Percentiles rank a stretch among this genome's conserved stretches.
These are phyloP conservation scores for Nesometra sesokonis DNA, from an alignment of 35 echinoderm and acorn worm genomes.

Conservation along the genomic window DNA sequence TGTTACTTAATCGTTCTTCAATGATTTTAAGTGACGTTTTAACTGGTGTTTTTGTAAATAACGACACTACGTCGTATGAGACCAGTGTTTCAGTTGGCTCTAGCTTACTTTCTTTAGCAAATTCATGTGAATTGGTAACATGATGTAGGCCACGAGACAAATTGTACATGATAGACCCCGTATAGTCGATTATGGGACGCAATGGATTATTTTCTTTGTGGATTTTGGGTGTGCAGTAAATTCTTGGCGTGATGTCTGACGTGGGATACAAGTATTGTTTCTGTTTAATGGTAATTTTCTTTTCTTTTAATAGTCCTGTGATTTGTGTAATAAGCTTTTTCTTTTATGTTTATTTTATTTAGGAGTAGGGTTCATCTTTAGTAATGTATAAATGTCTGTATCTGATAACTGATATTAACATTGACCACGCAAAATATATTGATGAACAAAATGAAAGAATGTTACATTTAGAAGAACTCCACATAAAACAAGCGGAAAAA, in stretches of 20 bases:
- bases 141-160: background rate
- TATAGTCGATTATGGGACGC: constrained; percentile 6
- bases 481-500: too few species aligned
- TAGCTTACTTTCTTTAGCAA: background rate
- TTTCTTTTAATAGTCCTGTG: background rate
- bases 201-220: background rate
- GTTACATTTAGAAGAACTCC: too few species aligned
- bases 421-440: too few species aligned
- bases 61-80: constrained; percentile 3
- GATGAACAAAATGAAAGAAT: too few species aligned
- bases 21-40: background rate
- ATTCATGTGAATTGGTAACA: background rate
- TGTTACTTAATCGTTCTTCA: background rate
- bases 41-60: constrained; percentile 3
- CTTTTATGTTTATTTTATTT: background rate
- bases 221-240: constrained; percentile 8
- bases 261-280: background rate
- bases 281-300: constrained; percentile 3
- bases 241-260: background rate
- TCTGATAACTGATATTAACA: too few species aligned
- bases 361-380: background rate
- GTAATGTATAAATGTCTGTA: background rate
- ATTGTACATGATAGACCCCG: constrained; percentile 6
- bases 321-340: background rate
- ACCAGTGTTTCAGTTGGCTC: background rate